phyloP scores from a whole-genome alignment of 2,888 invertebrate genomes.

The Auanema sp. region DNA sequence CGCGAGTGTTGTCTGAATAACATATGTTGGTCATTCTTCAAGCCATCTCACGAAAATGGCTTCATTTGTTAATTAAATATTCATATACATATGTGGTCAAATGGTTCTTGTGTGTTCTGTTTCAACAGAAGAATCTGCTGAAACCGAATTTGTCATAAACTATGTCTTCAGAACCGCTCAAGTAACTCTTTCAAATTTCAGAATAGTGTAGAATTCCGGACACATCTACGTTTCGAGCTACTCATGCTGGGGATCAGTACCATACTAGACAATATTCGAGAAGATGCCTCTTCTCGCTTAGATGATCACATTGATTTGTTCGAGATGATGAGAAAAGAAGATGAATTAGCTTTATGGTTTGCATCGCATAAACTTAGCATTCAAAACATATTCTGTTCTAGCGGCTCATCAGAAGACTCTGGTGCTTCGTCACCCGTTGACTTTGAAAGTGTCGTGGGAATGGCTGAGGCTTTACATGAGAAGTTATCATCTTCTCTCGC shows the following conservation, averaged over 20 bases:
- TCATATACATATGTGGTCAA: too few relatives aligned
- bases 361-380: constrained; percentile 66
- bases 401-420: constrained; percentile 31
- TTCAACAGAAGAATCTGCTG: too few relatives aligned
- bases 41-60: too few relatives aligned
- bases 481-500: constrained; percentile 82
- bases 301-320: constrained; percentile 88
- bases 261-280: constrained; percentile 60
- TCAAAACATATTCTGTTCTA: constrained; percentile 6
- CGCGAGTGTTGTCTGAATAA: too few relatives aligned
- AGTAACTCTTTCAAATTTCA: constrained; percentile 45
- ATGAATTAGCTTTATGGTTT: constrained; percentile 88
- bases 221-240: constrained; percentile 92
- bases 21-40: too few relatives aligned
- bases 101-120: too few relatives aligned
- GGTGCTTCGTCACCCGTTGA: constrained; percentile 55
- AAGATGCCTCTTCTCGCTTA: constrained; percentile 46
- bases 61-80: too few relatives aligned
- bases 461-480: constrained; percentile 75
- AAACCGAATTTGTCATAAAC: too few relatives aligned
- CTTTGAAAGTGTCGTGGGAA: constrained; percentile 77
- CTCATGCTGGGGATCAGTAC: constrained; percentile 95
- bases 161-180: too few relatives aligned
- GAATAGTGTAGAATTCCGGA: constrained; percentile 82
- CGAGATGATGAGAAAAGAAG: constrained; percentile 90